Percentiles rank a stretch among this genome's conserved stretches.
These are phyloP conservation scores for Cerceris ruficornis DNA, from an alignment of 2,888 invertebrate species.

Conservation along the genomic window DNA sequence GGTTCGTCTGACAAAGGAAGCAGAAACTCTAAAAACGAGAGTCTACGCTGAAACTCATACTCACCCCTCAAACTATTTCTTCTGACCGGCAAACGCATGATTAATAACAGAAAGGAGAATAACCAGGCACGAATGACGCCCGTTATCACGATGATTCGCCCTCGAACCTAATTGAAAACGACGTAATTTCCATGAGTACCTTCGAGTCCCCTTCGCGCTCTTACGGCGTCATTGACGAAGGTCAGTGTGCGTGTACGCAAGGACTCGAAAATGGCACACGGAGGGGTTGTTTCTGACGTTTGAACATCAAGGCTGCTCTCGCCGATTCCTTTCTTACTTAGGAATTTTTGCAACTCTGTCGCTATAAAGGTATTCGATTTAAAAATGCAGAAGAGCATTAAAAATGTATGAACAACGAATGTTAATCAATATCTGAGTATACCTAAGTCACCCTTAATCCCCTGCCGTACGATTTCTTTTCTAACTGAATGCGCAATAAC, in stretches of 20 bases:
- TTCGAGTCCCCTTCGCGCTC: conserved; percentile 28
- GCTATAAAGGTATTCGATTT: no score
- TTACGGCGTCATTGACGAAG: conserved; percentile 56
- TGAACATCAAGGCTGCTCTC: no score
- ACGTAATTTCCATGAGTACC: conserved; percentile 75
- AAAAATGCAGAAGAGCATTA: no score
- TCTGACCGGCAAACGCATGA: not conserved
- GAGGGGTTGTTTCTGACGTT: not conserved
- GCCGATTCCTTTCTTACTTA: not conserved
- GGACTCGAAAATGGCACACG: conserved; percentile 12
- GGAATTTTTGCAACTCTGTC: no score
- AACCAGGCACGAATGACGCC: conserved; percentile 46
- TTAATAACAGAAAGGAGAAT: conserved; percentile 8
- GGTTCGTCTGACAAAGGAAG: no score
- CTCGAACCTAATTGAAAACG: conserved; percentile 75
- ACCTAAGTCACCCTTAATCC: no score
- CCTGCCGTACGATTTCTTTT: no score
- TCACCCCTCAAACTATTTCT: not conserved
- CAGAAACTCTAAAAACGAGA: no score
- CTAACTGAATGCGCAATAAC: no score
- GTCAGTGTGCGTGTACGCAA: conserved; percentile 59
- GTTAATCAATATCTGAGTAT: no score
- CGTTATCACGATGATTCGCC: conserved; percentile 71
- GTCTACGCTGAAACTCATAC: not conserved
- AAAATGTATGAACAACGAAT: no score